These are phyloP conservation scores for Oryzias dopingdopingensis DNA, from an alignment of 2,797 vertebrate species.

Conservation along the genomic window DNA sequence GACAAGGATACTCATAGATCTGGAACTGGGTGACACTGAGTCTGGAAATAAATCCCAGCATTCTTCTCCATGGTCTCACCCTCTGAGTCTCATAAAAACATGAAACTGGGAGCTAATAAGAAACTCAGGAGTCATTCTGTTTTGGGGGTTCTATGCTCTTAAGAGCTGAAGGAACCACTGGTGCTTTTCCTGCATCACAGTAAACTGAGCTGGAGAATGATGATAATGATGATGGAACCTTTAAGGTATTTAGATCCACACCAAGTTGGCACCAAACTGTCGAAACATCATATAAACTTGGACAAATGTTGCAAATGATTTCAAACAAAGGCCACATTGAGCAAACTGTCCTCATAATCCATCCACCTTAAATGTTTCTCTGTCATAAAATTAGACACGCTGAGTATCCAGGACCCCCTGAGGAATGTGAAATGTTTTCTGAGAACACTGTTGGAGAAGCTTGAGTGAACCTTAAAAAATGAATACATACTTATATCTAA, in stretches of 20 bases:
- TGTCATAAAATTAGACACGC: constrained; percentile 19
- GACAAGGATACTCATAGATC: constrained; percentile 60
- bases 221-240: constrained; percentile 51
- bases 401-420: constrained; percentile 4
- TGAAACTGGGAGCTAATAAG: constrained; percentile 38
- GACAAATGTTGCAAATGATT: constrained; percentile 41
- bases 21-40: constrained; percentile 49
- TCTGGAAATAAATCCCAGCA: constrained; percentile 49
- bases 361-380: constrained; percentile 14
- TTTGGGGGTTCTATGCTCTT: constrained; percentile 47
- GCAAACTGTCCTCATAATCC: constrained; percentile 23
- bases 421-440: constrained; percentile 8
- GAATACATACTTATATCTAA: too few species aligned
- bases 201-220: constrained; percentile 39
- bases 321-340: constrained; percentile 51
- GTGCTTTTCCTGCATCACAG: constrained; percentile 57
- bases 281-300: constrained; percentile 52
- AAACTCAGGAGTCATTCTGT: constrained; percentile 60
- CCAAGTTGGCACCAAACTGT: constrained; percentile 40
- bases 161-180: constrained; percentile 63
- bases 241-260: constrained; percentile 54
- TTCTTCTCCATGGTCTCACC: constrained; percentile 33
- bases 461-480: too few species aligned
- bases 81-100: constrained; percentile 15
- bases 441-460: too few species aligned